Evolutionary conservation across 1,140 invertebrate genomes (phyloP), one percentile per base, ranked within the genome.

Genomic region (Drusus annulatus): DNA sequence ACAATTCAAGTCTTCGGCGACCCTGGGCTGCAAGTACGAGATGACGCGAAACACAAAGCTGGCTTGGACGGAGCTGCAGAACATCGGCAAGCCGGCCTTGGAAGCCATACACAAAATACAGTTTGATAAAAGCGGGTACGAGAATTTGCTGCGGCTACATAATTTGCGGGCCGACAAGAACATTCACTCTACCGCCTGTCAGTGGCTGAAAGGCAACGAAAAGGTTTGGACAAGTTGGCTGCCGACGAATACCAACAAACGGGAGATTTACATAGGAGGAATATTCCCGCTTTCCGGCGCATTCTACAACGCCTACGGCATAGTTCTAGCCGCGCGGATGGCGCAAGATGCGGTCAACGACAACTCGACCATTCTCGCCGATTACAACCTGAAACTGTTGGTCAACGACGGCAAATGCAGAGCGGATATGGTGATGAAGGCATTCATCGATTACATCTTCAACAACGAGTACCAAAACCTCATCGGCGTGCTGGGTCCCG

Each of bases 401-500:
- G 87, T 90, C 0, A 89, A 90, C 31, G 92, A 96, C 84, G 95
- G 94, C 0, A 90, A 93, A 78, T 97, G 96, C 86, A 90, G 92
- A 73, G 88, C 94, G 0, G 95, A 96, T 85, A 91, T 92, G 79
- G 95, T 96, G 0, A 94, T 96, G 92, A 94, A 93, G 82, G 89
- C 92, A 0, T 96, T 96, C 85, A 95, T 97, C 63, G 92, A 95
- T 76, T 95, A 94, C 81, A 93, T 94, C 7, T 86, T 91, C 3
- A 87, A 90, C 19, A 88, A 89, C 25, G 86, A 90, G 28, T 86
- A 88, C 17, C 85, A 89, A 8, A 90, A 90, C 31, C 86, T 96
- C 45, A 89, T 94, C 52, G 95, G 95, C 4, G 92, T 96, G 25
- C 85, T 96, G 52, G 95, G 96, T n/a, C 95, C 96, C 3, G 95